Evolutionary conservation across 2,797 vertebrate species (phyloP).

Genomic region (Sebastes cheni): DNA sequence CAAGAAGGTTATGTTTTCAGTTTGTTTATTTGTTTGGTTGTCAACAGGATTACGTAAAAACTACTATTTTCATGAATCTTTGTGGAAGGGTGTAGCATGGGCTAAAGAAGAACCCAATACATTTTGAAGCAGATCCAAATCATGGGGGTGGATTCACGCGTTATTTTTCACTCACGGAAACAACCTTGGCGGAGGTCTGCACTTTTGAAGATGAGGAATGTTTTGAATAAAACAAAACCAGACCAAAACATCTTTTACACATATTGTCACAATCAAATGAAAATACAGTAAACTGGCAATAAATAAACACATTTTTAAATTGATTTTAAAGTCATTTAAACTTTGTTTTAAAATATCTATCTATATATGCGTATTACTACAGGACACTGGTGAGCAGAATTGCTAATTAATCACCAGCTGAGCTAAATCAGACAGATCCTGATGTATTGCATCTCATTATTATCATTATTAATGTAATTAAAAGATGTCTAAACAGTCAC

Average conservation of each 20-base stretch:
- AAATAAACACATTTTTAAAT: neutral
- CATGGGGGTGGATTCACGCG: no score
- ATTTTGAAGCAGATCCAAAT: no score
- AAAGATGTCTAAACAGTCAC: neutral
- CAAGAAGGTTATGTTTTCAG: neutral
- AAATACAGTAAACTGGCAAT: neutral
- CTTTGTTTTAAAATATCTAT: neutral
- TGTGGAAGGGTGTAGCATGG: neutral
- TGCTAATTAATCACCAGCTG: neutral
- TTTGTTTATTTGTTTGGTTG: neutral
- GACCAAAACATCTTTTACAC: neutral
- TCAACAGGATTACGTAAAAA: neutral
- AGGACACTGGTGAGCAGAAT: neutral
- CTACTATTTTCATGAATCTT: neutral
- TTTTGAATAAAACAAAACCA: neutral
- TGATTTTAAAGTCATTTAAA: neutral
- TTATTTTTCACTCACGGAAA: neutral
- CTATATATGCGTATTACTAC: neutral
- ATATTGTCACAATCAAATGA: neutral
- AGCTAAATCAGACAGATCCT: slow-evolving; percentile 6
- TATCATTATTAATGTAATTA: neutral
- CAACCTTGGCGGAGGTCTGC: neutral
- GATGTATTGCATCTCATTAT: slow-evolving; percentile 1
- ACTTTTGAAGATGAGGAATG: neutral
- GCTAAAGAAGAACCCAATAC: neutral